A percentile compares a stretch with the other conserved stretches of the same genome.
Conservation (phyloP, 2,888 invertebrate genomes). For the Trachelus iudaicus region DNA sequence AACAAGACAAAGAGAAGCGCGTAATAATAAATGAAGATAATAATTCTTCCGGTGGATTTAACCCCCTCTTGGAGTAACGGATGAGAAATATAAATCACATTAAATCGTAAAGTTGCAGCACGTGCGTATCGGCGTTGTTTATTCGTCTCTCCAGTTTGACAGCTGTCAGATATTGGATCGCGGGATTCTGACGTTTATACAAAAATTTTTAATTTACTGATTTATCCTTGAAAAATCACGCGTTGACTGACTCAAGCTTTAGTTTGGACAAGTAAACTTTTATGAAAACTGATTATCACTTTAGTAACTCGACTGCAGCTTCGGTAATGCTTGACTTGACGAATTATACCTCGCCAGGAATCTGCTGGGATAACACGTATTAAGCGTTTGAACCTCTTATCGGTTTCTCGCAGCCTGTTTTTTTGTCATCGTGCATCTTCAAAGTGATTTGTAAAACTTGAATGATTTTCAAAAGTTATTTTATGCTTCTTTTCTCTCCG, state of each 20-base stretch:
- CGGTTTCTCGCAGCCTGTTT: too few relatives aligned
- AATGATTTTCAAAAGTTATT: too few relatives aligned
- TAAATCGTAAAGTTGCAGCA: neutral
- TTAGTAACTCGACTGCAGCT: neutral
- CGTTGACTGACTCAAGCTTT: too few relatives aligned
- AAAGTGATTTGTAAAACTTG: too few relatives aligned
- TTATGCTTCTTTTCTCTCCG: too few relatives aligned
- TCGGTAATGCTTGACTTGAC: too few relatives aligned
- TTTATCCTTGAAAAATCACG: too few relatives aligned
- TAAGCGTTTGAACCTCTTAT: too few relatives aligned
- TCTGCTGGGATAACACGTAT: too few relatives aligned
- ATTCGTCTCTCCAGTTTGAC: neutral
- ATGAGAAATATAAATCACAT: neutral
- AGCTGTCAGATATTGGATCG: neutral
- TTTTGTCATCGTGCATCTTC: too few relatives aligned
- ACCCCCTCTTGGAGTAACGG: neutral
- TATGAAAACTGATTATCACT: neutral
- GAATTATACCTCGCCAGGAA: too few relatives aligned
- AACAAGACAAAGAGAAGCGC: neutral
- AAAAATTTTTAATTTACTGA: neutral
- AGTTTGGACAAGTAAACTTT: too few relatives aligned
- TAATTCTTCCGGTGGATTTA: neutral
- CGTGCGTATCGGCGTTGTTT: neutral
- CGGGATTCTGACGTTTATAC: neutral
- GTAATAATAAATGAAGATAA: neutral